These are phyloP conservation scores for Heteromurus nitidus DNA, from an alignment of 2,888 invertebrate genomes.

Conservation along the genomic window DNA sequence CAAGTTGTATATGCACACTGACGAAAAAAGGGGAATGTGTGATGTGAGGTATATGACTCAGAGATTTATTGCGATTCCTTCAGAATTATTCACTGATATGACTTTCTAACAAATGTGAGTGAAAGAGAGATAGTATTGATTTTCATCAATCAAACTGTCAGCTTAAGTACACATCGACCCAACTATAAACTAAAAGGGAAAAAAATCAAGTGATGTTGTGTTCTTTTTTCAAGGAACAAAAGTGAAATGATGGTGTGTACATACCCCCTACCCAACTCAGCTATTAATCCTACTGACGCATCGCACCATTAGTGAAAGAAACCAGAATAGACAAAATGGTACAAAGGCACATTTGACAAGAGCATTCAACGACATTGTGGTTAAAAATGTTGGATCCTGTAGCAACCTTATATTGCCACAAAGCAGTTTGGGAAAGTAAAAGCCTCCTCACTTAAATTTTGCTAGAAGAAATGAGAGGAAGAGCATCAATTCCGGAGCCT, in stretches of 20 bases:
- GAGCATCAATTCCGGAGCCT: neutral
- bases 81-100: neutral
- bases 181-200: neutral
- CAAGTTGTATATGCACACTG: neutral
- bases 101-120: conserved; percentile 34
- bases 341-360: neutral
- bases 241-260: neutral
- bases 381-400: no score
- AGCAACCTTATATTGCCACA: no score
- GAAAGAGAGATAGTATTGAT: conserved; percentile 41
- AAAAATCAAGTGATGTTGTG: neutral
- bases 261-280: neutral
- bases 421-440: neutral
- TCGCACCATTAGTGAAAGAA: conserved; percentile 10
- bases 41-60: neutral
- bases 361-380: neutral
- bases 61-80: conserved; percentile 23
- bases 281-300: neutral
- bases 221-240: neutral
- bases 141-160: conserved; percentile 51
- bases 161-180: conserved; percentile 8
- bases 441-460: no score
- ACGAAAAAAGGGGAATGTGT: neutral
- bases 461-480: neutral
- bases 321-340: neutral